phyloP scores from a whole-genome alignment of 2,797 vertebrate genomes.

The Chiropotes sagulatus region DNA sequence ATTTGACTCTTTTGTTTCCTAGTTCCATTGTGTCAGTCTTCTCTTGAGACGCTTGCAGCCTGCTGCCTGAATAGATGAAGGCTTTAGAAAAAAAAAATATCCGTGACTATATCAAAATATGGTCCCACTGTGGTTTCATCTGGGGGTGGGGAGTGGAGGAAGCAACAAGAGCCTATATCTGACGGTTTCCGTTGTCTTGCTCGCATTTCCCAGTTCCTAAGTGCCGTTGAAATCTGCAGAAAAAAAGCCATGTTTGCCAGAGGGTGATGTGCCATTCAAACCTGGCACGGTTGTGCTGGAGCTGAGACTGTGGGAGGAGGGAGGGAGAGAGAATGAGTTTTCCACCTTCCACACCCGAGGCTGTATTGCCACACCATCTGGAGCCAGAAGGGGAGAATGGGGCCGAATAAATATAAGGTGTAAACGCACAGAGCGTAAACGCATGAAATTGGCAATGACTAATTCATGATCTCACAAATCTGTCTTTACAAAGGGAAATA shows the following conservation, averaged over 20 bases:
- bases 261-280: constrained; percentile 27
- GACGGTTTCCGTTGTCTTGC: not conserved
- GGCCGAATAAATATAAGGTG: constrained; percentile 76
- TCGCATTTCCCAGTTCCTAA: not conserved
- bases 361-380: constrained; percentile 72
- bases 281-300: not conserved
- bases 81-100: not conserved
- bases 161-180: not conserved
- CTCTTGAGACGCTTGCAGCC: not conserved
- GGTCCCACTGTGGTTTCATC: not conserved
- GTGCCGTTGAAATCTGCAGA: not conserved
- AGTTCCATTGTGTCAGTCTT: not conserved
- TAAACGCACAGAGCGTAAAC: constrained; percentile 54
- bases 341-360: constrained; percentile 18
- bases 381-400: constrained; percentile 62
- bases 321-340: not conserved
- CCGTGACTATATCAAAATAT: not conserved
- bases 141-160: not conserved
- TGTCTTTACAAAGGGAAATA: constrained; percentile 75
- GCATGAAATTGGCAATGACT: constrained; percentile 77
- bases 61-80: not conserved
- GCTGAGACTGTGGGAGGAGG: not conserved
- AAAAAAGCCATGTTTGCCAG: not conserved
- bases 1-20: not conserved
- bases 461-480: constrained; percentile 77